Evolutionary conservation across 2,888 invertebrate genomes (phyloP).

Genomic region (Papilio elwesi): DNA sequence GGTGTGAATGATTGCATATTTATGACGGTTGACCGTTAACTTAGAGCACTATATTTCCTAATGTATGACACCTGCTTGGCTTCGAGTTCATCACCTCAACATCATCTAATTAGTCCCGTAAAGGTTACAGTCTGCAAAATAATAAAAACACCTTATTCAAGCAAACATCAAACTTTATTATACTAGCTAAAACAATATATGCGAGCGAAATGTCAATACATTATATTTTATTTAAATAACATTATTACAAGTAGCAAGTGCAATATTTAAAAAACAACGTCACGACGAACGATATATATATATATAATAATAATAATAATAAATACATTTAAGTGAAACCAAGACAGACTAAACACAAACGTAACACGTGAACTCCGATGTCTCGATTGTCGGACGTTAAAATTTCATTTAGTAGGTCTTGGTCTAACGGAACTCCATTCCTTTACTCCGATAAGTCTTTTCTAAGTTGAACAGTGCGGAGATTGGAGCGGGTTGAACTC

Average conservation of each 20-base stretch:
- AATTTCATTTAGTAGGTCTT: constrained; percentile 84
- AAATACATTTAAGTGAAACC: constrained; percentile 54
- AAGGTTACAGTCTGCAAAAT: constrained; percentile 5
- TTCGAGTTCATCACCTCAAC: neutral
- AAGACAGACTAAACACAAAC: constrained; percentile 83
- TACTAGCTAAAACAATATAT: constrained; percentile 70
- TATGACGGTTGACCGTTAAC: too few relatives aligned
- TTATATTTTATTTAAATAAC: constrained; percentile 65
- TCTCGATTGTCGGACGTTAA: constrained; percentile 64
- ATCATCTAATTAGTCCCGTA: neutral
- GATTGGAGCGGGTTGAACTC: constrained; percentile 75
- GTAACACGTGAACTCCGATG: constrained; percentile 63
- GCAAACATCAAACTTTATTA: constrained; percentile 74
- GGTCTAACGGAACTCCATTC: constrained; percentile 84
- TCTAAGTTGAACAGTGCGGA: constrained; percentile 82
- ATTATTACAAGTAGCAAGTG: constrained; percentile 39
- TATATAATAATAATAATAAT: too few relatives aligned
- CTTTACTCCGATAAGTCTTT: constrained; percentile 82
- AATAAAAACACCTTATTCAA: constrained; percentile 53
- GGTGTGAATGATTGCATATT: constrained; percentile 3
- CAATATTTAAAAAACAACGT: constrained; percentile 27
- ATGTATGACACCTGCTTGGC: too few relatives aligned
- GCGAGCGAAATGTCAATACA: constrained; percentile 55
- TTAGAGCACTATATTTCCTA: too few relatives aligned
- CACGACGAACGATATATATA: constrained; percentile 30